Conservation (phyloP, 1,140 invertebrate species). For the Eulimnadia texana region DNA sequence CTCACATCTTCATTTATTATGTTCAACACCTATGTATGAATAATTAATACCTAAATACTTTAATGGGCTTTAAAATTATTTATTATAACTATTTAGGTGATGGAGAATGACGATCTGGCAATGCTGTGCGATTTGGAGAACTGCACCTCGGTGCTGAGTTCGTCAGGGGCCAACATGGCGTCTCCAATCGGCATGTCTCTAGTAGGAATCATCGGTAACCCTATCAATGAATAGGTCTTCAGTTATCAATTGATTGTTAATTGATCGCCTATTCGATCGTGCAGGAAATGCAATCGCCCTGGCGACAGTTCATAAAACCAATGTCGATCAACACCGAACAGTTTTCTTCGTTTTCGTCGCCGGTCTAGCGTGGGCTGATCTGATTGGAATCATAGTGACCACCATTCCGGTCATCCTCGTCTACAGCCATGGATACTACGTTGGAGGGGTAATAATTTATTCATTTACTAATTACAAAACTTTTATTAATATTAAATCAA, state of each 20-base stretch:
- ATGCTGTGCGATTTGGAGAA: conserved; percentile 10
- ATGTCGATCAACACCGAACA: conserved; percentile 22
- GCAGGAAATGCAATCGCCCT: conserved; percentile 23
- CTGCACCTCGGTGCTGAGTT: conserved; percentile 12
- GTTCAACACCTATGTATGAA: no score
- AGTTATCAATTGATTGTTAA: neutral
- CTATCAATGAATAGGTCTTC: neutral
- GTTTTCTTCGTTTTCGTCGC: conserved; percentile 31
- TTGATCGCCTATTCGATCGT: neutral
- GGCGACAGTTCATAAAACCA: conserved; percentile 8
- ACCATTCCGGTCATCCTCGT: conserved; percentile 27
- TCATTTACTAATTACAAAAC: neutral
- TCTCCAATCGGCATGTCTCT: conserved; percentile 18
- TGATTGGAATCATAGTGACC: conserved; percentile 30
- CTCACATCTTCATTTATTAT: no score
- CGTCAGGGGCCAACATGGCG: conserved; percentile 18
- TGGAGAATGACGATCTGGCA: neutral
- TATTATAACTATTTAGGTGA: neutral
- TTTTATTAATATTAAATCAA: no score
- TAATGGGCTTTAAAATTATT: no score
- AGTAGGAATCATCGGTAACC: conserved; percentile 24
- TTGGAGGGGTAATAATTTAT: conserved; percentile 23
- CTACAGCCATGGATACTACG: conserved; percentile 27
- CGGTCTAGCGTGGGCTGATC: conserved; percentile 31
- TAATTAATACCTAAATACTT: no score